A percentile compares a stretch with the other conserved stretches of the same genome.
Evolutionary conservation across 2,113 vertebrate species (phyloP).

Genomic region (Chloropsis cyanopogon): DNA sequence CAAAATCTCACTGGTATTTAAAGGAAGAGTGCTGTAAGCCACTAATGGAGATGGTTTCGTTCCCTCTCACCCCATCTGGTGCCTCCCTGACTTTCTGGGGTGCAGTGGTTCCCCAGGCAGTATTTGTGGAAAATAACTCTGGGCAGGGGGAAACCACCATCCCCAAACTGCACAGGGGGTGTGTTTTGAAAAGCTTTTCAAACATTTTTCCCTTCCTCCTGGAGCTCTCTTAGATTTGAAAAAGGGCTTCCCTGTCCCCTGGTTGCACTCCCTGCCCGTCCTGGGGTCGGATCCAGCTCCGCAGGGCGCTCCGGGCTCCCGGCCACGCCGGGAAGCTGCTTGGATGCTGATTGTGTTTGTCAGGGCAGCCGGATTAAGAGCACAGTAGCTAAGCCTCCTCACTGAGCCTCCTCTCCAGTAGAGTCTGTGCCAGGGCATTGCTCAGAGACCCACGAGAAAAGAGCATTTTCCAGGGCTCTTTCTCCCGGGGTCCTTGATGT

Average conservation of each 20-base stretch:
- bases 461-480: background rate
- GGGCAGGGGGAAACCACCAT: background rate
- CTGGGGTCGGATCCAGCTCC: rapidly evolving
- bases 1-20: background rate
- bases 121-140: background rate
- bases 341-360: constrained; percentile 68
- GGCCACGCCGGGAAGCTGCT: background rate
- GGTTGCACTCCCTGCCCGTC: background rate
- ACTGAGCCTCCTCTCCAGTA: background rate
- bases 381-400: constrained; percentile 15
- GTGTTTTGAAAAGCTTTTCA: background rate
- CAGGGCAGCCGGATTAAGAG: constrained; percentile 55
- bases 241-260: background rate
- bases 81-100: background rate
- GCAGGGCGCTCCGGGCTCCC: background rate
- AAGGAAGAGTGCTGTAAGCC: background rate
- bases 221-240: background rate
- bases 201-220: background rate
- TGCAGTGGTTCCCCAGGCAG: background rate
- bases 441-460: background rate
- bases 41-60: background rate
- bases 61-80: background rate
- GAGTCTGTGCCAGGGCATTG: background rate
- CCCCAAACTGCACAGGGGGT: background rate
- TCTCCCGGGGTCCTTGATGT: background rate